Evolutionary conservation across 2,113 vertebrate genomes (phyloP), one percentile per base, ranked within the genome.

Genomic region (Anhinga anhinga): DNA sequence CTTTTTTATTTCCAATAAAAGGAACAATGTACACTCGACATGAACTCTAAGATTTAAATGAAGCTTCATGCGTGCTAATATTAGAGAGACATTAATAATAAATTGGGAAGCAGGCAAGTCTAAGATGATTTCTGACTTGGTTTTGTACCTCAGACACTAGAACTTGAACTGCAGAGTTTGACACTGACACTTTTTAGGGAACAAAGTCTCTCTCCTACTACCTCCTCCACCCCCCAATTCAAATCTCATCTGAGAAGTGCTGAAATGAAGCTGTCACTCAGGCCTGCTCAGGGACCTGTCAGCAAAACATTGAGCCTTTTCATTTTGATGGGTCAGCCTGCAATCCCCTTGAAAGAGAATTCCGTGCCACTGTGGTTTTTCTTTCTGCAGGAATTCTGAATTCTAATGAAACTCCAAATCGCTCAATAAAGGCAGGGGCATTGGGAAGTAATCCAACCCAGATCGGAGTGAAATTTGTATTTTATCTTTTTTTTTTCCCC

Each of bases 231-330:
- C 89, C 92, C 83, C 67, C 97, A 88, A 98, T 98, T 98, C 98
- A 98, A 95, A 95, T 98, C 98, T 98, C 98, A 98, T 98, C 98
- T 98, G 98, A 98, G 98, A 98, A 98, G 98, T 97, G 95, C 97
- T 98, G 98, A 98, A 99, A 99, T 98, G 98, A 99, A 99, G 98
- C 98, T 98, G 98, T 99, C 98, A 98, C 95, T 98, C 98, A 98
- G 96, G 88, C 79, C 97, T 98, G 98, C 98, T 98, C 97, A 97
- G 98, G 98, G 98, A 98, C 98, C 98, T 98, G 98, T 98, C 98
- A 98, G 96, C 97, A 97, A 97, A 98, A 97, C 98, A 98, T 95
- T 98, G 98, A 98, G 98, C 97, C 98, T 98, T 99, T 98, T 99
- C 98, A 98, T 99, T 99, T 98, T 98, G 98, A 98, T 98, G 98